phyloP scores from a whole-genome alignment of 2,888 invertebrate genomes.

The Rhaphigaster nebulosa region DNA sequence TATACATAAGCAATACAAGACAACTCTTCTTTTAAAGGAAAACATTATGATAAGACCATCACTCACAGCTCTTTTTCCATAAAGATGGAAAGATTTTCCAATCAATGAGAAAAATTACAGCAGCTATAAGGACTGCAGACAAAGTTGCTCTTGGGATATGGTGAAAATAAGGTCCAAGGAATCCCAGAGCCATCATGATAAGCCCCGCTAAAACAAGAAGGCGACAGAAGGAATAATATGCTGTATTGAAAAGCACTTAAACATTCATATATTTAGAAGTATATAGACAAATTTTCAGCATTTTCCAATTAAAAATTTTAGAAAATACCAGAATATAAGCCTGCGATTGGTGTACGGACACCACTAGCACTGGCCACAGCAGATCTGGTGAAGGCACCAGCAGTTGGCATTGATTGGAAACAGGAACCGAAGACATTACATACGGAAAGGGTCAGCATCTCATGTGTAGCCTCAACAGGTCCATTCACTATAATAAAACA shows the following conservation, averaged over 20 bases:
- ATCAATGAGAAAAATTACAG: slow-evolving; percentile 87
- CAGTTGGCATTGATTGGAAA: slow-evolving; percentile 88
- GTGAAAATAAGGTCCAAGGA: slow-evolving; percentile 89
- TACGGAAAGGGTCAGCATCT: slow-evolving; percentile 88
- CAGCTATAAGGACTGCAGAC: slow-evolving; percentile 89
- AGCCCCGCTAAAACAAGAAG: slow-evolving; percentile 75
- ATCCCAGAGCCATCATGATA: slow-evolving; percentile 84
- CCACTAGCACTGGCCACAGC: slow-evolving; percentile 92
- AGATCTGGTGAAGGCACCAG: slow-evolving; percentile 89
- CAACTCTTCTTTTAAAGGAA: background rate
- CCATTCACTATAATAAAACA: slow-evolving; percentile 69
- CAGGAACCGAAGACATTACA: slow-evolving; percentile 88
- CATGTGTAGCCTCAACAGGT: slow-evolving; percentile 89
- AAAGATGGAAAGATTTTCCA: slow-evolving; percentile 71
- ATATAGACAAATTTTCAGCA: no score
- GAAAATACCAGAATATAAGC: slow-evolving; percentile 78
- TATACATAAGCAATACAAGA: no score
- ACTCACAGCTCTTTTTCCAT: slow-evolving; percentile 68
- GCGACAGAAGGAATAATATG: background rate
- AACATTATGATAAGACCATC: background rate
- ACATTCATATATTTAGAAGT: background rate
- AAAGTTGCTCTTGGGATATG: slow-evolving; percentile 88
- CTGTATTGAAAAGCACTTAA: background rate
- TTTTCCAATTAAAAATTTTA: no score
- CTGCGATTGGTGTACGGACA: slow-evolving; percentile 87